Conservation (phyloP, 1,140 invertebrate species). For the Diorhabda sublineata region DNA sequence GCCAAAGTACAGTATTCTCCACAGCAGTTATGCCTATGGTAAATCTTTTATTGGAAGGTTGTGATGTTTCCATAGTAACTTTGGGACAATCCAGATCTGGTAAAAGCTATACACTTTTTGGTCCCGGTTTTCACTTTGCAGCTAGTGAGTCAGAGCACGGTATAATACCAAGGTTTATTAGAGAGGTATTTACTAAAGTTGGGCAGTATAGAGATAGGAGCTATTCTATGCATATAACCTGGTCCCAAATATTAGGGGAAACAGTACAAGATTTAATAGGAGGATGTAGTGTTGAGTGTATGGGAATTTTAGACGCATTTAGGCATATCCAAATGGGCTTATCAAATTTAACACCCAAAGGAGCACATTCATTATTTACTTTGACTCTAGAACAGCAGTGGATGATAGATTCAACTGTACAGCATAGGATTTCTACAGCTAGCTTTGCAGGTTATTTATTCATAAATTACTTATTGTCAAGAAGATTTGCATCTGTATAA, state of each 20-base stretch:
- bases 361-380: conserved; percentile 60
- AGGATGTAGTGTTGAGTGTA: conserved; percentile 41
- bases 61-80: conserved; percentile 69
- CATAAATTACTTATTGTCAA: no score
- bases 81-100: conserved; percentile 74
- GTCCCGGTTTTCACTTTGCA: conserved; percentile 64
- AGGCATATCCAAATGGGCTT: conserved; percentile 48
- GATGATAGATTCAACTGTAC: conserved; percentile 53
- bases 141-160: conserved; percentile 70
- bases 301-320: conserved; percentile 44
- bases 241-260: conserved; percentile 57
- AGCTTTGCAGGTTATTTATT: conserved; percentile 52
- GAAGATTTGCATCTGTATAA: no score
- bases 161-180: conserved; percentile 68
- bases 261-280: conserved; percentile 45
- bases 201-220: conserved; percentile 56
- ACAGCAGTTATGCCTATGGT: conserved; percentile 52
- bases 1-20: conserved; percentile 49
- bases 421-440: conserved; percentile 61
- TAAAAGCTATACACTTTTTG: conserved; percentile 75
- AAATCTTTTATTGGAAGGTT: conserved; percentile 62
- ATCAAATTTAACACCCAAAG: conserved; percentile 39
- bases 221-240: conserved; percentile 59
- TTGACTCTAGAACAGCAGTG: conserved; percentile 65
- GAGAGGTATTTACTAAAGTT: conserved; percentile 67